Evolutionary conservation across 2,888 invertebrate species (phyloP).

Genomic region (Horisme vitalbata): DNA sequence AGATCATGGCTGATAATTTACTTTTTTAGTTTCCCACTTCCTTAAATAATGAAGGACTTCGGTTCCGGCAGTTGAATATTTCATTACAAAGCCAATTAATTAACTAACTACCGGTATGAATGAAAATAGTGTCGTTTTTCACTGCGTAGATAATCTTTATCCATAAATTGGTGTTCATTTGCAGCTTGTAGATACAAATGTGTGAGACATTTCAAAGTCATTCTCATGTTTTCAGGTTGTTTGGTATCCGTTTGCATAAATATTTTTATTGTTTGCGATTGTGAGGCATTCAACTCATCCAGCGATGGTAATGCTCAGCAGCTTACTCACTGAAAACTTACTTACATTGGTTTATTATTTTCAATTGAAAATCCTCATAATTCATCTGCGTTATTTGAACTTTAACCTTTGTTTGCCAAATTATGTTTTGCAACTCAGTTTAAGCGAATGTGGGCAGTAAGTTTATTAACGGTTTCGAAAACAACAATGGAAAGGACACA

Average conservation of each 20-base stretch:
- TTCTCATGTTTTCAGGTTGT: slow-evolving; percentile 26
- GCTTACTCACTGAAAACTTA: slow-evolving; percentile 7
- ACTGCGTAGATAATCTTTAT: not conserved
- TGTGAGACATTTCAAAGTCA: slow-evolving; percentile 9
- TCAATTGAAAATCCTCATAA: slow-evolving; percentile 22
- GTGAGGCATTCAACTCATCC: slow-evolving; percentile 9
- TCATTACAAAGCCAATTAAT: slow-evolving; percentile 46
- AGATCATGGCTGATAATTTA: slow-evolving; percentile 41
- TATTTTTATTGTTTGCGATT: slow-evolving; percentile 15
- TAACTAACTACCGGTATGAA: slow-evolving; percentile 17
- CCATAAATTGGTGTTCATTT: not conserved
- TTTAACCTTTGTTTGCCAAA: slow-evolving; percentile 21
- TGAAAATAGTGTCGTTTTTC: slow-evolving; percentile 1
- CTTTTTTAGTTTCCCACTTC: slow-evolving; percentile 50
- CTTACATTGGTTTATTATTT: slow-evolving; percentile 20
- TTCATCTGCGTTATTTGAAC: slow-evolving; percentile 18
- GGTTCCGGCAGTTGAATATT: slow-evolving; percentile 49
- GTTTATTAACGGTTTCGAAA: slow-evolving; percentile 33
- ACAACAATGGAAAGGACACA: slow-evolving; percentile 37
- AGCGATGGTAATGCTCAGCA: not conserved
- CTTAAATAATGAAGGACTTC: slow-evolving; percentile 52
- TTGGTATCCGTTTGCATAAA: slow-evolving; percentile 16
- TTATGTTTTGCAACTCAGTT: slow-evolving; percentile 36
- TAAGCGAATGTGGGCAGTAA: slow-evolving; percentile 41
- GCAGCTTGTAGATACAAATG: not conserved